Evolutionary conservation across 1,140 invertebrate species (phyloP), one percentile per base, ranked within the genome.

Genomic region (Trypoxylus dichotomus): DNA sequence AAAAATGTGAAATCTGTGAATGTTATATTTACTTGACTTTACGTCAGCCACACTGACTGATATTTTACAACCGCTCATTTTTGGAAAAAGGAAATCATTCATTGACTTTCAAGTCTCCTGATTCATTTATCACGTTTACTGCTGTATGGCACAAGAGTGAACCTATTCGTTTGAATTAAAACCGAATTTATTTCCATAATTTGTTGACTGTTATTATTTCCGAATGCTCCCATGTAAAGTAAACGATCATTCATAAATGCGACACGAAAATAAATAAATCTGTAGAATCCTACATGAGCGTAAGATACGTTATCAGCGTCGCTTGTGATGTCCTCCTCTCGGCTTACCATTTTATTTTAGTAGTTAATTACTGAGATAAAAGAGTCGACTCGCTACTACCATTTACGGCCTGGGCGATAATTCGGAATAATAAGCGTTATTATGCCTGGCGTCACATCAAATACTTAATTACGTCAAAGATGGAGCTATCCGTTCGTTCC

Each of bases 401-500:
- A 68, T 68, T 68, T 68, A 68, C 60, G 60, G 60, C 47, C 32
- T 25, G 3, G 60, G 27, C 60, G 60, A 68, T 68, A 68, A 68
- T 68, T 68, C 21, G 60, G 60, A 68, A 68, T 68, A 68, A 68
- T 68, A 68, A 68, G 60, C 60, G 60, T 27, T 68, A 68, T 68
- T 68, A 68, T 68, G 60, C 60, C 25, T 68, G 60, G 60, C 60
- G 60, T 68, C 60, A 68, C 25, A 2, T 27, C 60, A 68, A 68
- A 68, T 68, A 68, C 60, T 68, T 68, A 68, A 68, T 68, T 68
- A 68, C 27, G 60, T 68, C 60, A 68, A 68, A 68, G 60, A 68
- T 68, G 27, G 24, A 68, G 27, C 60, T 29, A 29, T 27, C 19
- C 21, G 60, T 24, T 68, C 27, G 60, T 68, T 24, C 27, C 60